Base-by-base conservation (phyloP, 2,888 invertebrate genomes). In the Drosophila prostipennis region DNA sequence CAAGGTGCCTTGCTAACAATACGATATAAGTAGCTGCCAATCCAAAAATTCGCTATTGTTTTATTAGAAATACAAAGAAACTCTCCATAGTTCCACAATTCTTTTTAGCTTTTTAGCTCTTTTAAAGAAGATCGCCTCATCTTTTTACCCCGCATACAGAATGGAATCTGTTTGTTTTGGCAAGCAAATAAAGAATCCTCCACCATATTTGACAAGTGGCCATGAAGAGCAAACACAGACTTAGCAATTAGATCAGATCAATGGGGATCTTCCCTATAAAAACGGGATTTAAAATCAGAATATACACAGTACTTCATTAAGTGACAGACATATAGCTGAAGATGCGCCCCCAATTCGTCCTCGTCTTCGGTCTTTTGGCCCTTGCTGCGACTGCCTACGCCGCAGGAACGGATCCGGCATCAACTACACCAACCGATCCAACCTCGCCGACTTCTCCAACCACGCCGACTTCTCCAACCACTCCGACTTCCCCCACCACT, bases 161-260 rank as follows among this genome's bases (percentile, higher is more conserved):
- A 13, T n/a, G 2, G 37, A 37, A 4, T 34, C 34, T n/a, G 6
- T n/a, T 37, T n/a, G n/a, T 3, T 6, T n/a, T 37, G 6, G 37
- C 37, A 37, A n/a, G n/a, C 37, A 37, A 37, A 37, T 37, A 37
- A 6, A 37, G 37, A 37, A 6, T 36, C 37, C 37, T 37, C 37
- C 6, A 36, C 11, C 10, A 34, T 11, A 34, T 34, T 11, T 34
- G 34, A 13, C 5, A 37, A 16, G 3, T 39, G 39, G 14, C 14
- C 0, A 16, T 7, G 11, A 23, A 43, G 39, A 45, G 45, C 45
- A 45, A 29, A 45, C 45, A 45, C 45, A 45, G 45, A 45, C 10
- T 45, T 10, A 5, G 26, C 26, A 45, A 14, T 14, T n/a, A 26
- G n/a, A 29, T 10, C 6, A 29, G 1, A 29, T 8, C 5, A 46